phyloP scores from a whole-genome alignment of 37 sponge, comb jelly and placozoan genomes.

The Cliona cf. orientalis region DNA sequence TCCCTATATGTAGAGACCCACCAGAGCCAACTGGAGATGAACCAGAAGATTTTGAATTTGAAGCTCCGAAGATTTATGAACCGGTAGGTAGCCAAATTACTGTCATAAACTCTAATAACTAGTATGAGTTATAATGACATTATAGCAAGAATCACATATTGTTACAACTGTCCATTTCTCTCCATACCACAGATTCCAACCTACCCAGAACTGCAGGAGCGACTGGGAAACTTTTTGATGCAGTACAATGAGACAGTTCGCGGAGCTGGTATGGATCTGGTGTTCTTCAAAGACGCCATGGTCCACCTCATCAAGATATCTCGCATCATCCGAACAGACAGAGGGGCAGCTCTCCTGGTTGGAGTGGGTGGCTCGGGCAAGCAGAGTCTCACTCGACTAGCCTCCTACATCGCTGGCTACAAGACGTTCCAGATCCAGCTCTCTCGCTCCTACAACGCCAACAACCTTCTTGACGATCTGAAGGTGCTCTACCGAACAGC shows the following conservation, averaged over 20 bases:
- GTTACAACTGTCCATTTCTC: too few species aligned
- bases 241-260: constrained; percentile 98
- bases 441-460: constrained; percentile 94
- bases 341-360: constrained; percentile 97
- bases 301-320: constrained; percentile 97
- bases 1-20: constrained; percentile 91
- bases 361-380: constrained; percentile 99
- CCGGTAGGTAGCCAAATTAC: too few species aligned
- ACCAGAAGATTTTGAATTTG: constrained; percentile 91
- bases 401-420: constrained; percentile 99
- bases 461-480: constrained; percentile 96
- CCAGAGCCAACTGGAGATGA: constrained; percentile 98
- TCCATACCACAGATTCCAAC: constrained; percentile 89
- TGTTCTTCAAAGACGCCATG: constrained; percentile 99
- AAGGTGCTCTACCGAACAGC: constrained; percentile 92
- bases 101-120: too few species aligned
- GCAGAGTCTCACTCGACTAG: constrained; percentile 98
- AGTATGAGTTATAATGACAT: too few species aligned
- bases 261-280: constrained; percentile 98
- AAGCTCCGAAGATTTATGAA: constrained; percentile 98
- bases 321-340: constrained; percentile 96
- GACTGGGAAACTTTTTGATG: constrained; percentile 71
- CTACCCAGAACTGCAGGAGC: constrained; percentile 73
- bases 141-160: too few species aligned
- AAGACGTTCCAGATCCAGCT: constrained; percentile 99